Base-by-base conservation (phyloP, 2,797 vertebrate genomes). In the Myotis findleyi region DNA sequence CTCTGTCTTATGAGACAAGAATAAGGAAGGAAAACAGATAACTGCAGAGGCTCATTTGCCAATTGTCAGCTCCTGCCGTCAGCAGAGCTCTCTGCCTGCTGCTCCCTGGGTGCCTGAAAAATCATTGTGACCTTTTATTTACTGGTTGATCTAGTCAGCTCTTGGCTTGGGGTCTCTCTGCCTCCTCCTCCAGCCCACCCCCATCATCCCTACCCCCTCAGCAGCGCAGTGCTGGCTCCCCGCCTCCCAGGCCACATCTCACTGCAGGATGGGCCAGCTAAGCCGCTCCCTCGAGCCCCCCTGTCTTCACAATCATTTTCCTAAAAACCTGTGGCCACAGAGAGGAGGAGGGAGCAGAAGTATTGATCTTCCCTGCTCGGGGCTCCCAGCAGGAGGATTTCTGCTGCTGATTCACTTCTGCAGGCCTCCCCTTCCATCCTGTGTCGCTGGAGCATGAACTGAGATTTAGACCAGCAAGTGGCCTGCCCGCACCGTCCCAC, bases 1-100 rank as follows among this genome's bases (percentile, higher is more conserved):
- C 97, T 96, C 95, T 97, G 96, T 96, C 98, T 97, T 96, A 87
- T 33, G 98, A 98, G 97, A 94, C 55, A 69, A 97, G 97, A 96
- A 96, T 94, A 89, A 95, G 96, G 97, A 97, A 98, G 96, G 97
- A 91, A 95, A 97, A 92, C 93, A 62, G 33, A 87, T 79, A 96
- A 97, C 27, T 23, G 36, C 8, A 30, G 97, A 97, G 96, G 87
- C 95, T 98, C 98, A 97, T 98, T 97, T 98, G 97, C 97, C 97
- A 96, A 25, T 98, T 97, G 98, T 98, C 98, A 97, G 96, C 68
- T 55, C 82, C 92, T 71, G 91, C 96, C 0, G 53, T 96, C 89
- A 94, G 94, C 94, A 6, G 76, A 97, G 95, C 90, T 87, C 38
- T 86, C 64, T 88, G 41, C 93, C 96, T 96, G 85, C 96, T 93